These are phyloP conservation scores for Physella acuta DNA, from an alignment of 1,140 invertebrate species.

Conservation along the genomic window DNA sequence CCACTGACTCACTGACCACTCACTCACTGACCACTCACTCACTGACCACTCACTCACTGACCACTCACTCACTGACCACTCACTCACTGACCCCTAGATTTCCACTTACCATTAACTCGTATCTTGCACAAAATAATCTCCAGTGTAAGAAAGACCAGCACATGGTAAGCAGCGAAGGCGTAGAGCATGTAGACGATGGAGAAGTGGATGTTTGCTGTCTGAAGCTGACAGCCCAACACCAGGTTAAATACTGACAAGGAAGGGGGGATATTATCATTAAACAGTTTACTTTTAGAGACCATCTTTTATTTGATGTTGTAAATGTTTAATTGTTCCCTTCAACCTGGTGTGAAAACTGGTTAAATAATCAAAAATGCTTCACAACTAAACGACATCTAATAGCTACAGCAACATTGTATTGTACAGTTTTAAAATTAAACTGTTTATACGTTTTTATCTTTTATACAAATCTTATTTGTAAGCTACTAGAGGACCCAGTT, in stretches of 20 bases:
- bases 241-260: slow-evolving; percentile 81
- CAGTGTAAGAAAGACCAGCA: slow-evolving; percentile 81
- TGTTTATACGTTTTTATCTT: no score
- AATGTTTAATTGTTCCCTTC: no score
- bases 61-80: background rate
- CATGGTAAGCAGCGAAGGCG: slow-evolving; percentile 84
- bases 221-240: slow-evolving; percentile 82
- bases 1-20: background rate
- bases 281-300: no score
- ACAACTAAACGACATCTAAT: no score
- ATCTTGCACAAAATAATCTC: slow-evolving; percentile 40
- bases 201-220: slow-evolving; percentile 79
- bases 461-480: no score
- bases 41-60: background rate
- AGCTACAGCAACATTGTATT: no score
- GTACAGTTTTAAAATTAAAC: no score
- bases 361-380: no score
- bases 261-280: background rate
- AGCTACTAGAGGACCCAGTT: no score
- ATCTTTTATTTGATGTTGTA: no score
- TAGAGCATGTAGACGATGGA: slow-evolving; percentile 84
- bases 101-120: slow-evolving; percentile 38
- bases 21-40: background rate
- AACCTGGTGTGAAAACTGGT: no score
- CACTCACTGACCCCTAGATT: background rate